Evolutionary conservation across 2,113 vertebrate genomes (phyloP), one percentile per base, ranked within the genome.

Genomic region (Burhinus oedicnemus): DNA sequence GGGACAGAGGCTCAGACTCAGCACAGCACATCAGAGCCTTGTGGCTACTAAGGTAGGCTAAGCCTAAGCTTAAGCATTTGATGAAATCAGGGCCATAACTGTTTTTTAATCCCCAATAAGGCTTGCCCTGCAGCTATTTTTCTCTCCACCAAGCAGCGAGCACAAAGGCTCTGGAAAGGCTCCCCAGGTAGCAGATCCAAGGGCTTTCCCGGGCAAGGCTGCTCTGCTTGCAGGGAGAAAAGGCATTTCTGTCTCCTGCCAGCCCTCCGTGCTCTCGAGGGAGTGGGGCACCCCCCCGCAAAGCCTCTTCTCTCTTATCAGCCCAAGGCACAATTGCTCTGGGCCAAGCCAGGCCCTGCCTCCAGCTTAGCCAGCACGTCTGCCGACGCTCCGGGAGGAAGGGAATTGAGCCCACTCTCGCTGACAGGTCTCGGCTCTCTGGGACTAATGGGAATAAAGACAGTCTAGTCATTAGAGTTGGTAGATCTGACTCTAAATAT

Each of bases 401-500:
- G 60, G 72, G 78, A 93, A 70, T 40, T 75, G 86, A 93, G 80
- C 72, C 80, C 0, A 7, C 44, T 94, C 77, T 75, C 5, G 0
- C 71, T 89, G 64, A 55, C 80, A 79, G 60, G 52, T 86, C 74
- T 94, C 0, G 0, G 80, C 62, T 90, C 65, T 76, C 40, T 2
- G 12, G 60, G 72, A 87, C 83, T 95, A 91, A 87, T 23, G 34
- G 47, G 74, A 93, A 93, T 76, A 93, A 90, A 93, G 87, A 65
- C 61, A 87, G 78, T 61, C 74, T 68, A 64, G 57, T 91, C 77
- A 88, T 78, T 95, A 93, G 32, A 83, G 51, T 29, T 10, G 5
- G 80, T 71, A 91, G 87, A 82, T 81, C 40, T 68, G 75, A 75
- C 65, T 90, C 66, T 90, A 71, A 96, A 95, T 90, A 90, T 87